These are phyloP conservation scores for Candidula unifasciata DNA, from an alignment of 2,888 invertebrate species.

Conservation along the genomic window DNA sequence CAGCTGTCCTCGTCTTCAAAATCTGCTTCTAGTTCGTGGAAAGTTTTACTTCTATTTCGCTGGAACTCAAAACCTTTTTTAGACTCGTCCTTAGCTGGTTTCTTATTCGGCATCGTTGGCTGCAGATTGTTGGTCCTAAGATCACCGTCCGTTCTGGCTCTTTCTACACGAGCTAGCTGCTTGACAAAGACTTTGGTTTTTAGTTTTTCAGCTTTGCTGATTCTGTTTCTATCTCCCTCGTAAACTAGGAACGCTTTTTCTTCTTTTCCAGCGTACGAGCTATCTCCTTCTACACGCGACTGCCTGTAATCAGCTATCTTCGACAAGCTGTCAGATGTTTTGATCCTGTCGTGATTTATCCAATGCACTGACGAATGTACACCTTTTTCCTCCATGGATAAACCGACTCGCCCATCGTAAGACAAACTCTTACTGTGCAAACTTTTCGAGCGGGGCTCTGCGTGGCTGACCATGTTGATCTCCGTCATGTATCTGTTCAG, in stretches of 20 bases:
- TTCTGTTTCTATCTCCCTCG: conserved; percentile 3
- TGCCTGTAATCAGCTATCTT: background rate
- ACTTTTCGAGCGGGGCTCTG: conserved; percentile 10
- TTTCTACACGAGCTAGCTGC: conserved; percentile 27
- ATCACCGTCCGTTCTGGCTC: conserved; percentile 34
- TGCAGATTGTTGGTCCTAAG: background rate
- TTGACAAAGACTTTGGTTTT: background rate
- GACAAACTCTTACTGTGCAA: conserved; percentile 33
- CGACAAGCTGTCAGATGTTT: background rate
- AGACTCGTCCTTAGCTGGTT: background rate
- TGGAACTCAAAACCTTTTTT: conserved; percentile 5
- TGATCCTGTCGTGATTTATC: background rate
- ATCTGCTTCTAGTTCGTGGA: background rate
- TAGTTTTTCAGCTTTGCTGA: background rate
- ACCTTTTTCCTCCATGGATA: background rate
- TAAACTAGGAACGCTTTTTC: background rate
- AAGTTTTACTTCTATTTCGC: conserved; percentile 32
- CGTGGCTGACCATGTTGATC: background rate
- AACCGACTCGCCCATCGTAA: conserved; percentile 9
- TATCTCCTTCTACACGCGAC: background rate
- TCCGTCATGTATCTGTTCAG: conserved; percentile 34
- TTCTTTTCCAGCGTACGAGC: background rate
- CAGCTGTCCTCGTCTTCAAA: background rate
- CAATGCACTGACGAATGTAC: background rate
- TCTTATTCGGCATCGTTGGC: background rate